These are phyloP conservation scores for Tyria jacobaeae DNA, from an alignment of 2,888 invertebrate genomes.

Conservation along the genomic window DNA sequence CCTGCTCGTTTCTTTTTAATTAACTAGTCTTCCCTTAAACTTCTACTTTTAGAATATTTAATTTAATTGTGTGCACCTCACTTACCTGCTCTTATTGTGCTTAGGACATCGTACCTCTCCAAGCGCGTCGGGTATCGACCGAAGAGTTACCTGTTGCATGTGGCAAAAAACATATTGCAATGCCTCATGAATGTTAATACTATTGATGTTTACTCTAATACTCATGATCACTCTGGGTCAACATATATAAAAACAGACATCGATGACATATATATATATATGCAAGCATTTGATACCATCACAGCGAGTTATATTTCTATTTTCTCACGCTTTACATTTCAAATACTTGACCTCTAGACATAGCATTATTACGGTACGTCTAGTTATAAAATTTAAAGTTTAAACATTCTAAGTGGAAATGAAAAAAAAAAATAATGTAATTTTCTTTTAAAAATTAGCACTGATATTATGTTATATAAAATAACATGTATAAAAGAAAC, in stretches of 20 bases:
- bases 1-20: constrained; percentile 25
- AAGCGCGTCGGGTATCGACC: constrained; percentile 42
- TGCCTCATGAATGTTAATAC: constrained; percentile 43
- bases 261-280: no score
- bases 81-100: constrained; percentile 53
- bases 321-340: no score
- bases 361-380: no score
- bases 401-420: no score
- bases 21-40: neutral
- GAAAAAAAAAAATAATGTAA: no score
- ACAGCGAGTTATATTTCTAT: no score
- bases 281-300: no score
- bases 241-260: constrained; percentile 23
- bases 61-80: neutral
- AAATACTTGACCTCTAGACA: no score
- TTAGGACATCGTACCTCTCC: constrained; percentile 36
- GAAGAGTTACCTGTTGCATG: constrained; percentile 54
- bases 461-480: no score
- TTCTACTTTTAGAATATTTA: neutral
- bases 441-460: no score
- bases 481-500: no score
- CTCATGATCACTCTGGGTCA: constrained; percentile 36
- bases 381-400: no score
- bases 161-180: constrained; percentile 52
- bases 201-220: constrained; percentile 39